Evolutionary conservation across 2,113 vertebrate species (phyloP), one percentile per base, ranked within the genome.

Genomic region (Archocentrus centrarchus): DNA sequence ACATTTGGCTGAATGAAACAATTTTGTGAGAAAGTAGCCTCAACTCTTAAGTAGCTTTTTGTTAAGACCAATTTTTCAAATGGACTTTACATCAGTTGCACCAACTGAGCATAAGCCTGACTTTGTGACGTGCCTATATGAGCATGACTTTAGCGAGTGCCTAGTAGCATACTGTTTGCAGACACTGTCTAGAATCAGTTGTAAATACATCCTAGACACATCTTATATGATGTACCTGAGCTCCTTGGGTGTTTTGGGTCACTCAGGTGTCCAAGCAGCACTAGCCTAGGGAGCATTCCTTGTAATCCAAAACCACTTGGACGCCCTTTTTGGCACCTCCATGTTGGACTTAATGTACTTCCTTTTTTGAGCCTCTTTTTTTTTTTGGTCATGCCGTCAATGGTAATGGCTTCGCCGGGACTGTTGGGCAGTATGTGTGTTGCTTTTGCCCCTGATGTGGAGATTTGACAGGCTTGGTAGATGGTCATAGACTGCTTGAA

Each of bases 1-100:
- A 58, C 37, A 83, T 59, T 82, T 39, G 57, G 22, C 75, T 81
- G 15, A 76, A 75, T 81, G 76, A 82, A 59, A 82, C 53, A 75
- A 75, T 88, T 80, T 60, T 57, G 37, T 88, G 60, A 75, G 59
- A 60, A 6, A 73, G 47, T 55, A 35, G 68, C 24, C 50, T 17
- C 47, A 55, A 73, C 18, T 73, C 11, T 30, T 32, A 35, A 73
- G 47, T 73, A 55, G 68, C 27, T 73, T 73, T 55, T 73, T 73
- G 27, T 53, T 73, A 55, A 0, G 47, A 35, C 68, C 27, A 55
- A 10, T n/a, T 73, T 35, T 35, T 7, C 1, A 14, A 73, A 73
- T 53, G 47, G 11, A n/a, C 57, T 58, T 22, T 22, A 59, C 11
- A 24, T 24, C 57, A 59, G 2, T 47, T 59, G 11, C 10, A 59